Evolutionary conservation across 2,888 invertebrate genomes (phyloP), one percentile per base, ranked within the genome.

Genomic region (Athripsodes cinereus): DNA sequence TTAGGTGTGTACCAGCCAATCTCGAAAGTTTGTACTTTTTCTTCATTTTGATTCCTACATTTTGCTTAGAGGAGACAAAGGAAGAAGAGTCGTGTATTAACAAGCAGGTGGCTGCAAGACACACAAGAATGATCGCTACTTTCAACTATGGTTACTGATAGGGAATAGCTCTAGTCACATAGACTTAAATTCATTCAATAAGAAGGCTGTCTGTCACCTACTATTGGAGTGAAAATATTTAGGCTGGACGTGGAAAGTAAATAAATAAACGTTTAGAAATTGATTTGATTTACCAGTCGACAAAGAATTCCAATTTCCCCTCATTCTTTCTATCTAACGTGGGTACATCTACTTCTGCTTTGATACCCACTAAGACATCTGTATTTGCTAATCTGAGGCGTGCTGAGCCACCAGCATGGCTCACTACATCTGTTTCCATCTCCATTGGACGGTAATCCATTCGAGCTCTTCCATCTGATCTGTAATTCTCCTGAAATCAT

Each of bases 221-320:
- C n/a, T n/a, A n/a, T n/a, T n/a, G n/a, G n/a, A n/a, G 26, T 3
- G 26, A 6, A 26, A 6, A 10, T 26, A 6, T 10, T 26, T 6
- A 26, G 26, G 10, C 3, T 26, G 26, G 26, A 26, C 10, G 10
- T 6, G 3, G 26, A 26, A 6, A 26, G 26, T 26, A 6, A 26
- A 26, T 13, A 40, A 40, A 40, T 40, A 40, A 40, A 40, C 2
- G 40, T 6, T 31, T 6, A 31, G 31, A 31, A 8, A 31, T 31
- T 8, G 31, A 31, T 31, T 8, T 11, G 6, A 31, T 72, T 73
- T 78, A 95, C 94, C 96, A 96, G 72, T 98, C 97, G 19, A 97
- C 93, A 74, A 94, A 96, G 74, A 98, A 97, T 69, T 96, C 93
- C 34, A 99, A 77, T 75, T 91, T 90, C 26, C 97, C 97, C 68